Evolutionary conservation across 2,888 invertebrate genomes (phyloP), one percentile per base, ranked within the genome.

Genomic region (Pilophorus perplexus): DNA sequence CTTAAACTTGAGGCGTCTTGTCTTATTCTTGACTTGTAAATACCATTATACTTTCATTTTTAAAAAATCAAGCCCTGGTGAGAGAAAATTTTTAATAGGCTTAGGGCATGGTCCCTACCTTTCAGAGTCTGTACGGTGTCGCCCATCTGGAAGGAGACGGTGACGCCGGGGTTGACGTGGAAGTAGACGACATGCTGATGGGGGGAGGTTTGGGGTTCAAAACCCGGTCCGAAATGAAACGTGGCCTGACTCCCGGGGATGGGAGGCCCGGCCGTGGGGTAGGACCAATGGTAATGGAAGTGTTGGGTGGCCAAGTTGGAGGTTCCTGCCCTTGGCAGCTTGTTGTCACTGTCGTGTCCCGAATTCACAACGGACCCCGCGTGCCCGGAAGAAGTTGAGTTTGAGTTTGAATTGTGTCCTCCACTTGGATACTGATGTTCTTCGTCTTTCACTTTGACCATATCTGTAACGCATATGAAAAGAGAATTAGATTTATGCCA

Each of bases 141-240:
- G 73, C 87, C 87, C 74, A 87, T 84, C 77, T 86, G 83, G 74
- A 89, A 84, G 71, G 85, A 85, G 75, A 89, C 85, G 22, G 86
- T 85, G 73, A 88, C 87, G n/a, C 89, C 89, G 10, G 86, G 85
- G 77, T 87, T 85, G 72, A 89, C 84, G 77, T 88, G 88, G 74
- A 89, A 83, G 73, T 86, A 82, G 71, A 88, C 87, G 68, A 87
- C 84, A 75, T 86, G 85, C 74, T 85, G 84, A 57, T 71, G 73
- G 38, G 73, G 74, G n/a, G 72, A 71, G 60, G 78, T 71, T 65
- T 68, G 71, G 38, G 71, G 72, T 60, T 72, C 72, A 68, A 73
- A 74, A 22, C 73, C 72, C 69, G 74, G 80, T 59, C 83, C 83
- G 74, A 84, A 81, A 75, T 82, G 82, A 74, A 84, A 82, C 68